phyloP scores from a whole-genome alignment of 2,888 invertebrate genomes.

The Meta bourneti region DNA sequence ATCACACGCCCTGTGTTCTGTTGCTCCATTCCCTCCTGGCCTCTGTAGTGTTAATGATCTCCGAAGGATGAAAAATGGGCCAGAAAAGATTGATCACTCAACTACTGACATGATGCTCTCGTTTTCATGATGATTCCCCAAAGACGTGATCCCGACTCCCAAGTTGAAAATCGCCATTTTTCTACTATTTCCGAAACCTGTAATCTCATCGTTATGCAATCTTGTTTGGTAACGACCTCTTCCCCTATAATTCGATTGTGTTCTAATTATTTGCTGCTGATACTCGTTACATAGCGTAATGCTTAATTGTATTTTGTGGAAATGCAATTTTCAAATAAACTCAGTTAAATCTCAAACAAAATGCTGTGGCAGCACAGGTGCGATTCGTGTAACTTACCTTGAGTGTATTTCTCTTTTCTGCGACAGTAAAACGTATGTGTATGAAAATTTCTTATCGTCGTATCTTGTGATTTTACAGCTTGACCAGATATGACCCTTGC shows the following conservation, averaged over 20 bases:
- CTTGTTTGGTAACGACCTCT: not conserved
- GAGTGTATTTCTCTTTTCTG: too few species aligned
- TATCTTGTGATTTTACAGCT: too few species aligned
- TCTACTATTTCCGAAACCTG: not conserved
- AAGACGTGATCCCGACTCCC: constrained; percentile 3
- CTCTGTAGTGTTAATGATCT: constrained; percentile 53
- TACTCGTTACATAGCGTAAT: too few species aligned
- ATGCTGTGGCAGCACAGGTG: too few species aligned
- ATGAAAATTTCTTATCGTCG: too few species aligned
- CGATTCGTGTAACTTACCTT: too few species aligned
- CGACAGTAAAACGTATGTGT: too few species aligned
- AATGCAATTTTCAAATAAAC: too few species aligned
- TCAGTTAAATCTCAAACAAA: too few species aligned
- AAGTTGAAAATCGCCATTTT: constrained; percentile 28
- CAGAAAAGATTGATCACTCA: constrained; percentile 12
- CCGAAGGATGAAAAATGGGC: constrained; percentile 45
- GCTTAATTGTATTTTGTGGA: too few species aligned
- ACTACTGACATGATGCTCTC: constrained; percentile 32
- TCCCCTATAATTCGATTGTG: not conserved
- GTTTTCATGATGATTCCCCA: constrained; percentile 30
- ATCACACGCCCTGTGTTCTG: constrained; percentile 18
- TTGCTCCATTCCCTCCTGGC: constrained; percentile 36
- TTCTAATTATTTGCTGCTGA: too few species aligned
- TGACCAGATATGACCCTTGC: too few species aligned
- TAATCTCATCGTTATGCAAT: not conserved